Conservation (phyloP, 2,888 invertebrate genomes). For the Venusia cambrica region DNA sequence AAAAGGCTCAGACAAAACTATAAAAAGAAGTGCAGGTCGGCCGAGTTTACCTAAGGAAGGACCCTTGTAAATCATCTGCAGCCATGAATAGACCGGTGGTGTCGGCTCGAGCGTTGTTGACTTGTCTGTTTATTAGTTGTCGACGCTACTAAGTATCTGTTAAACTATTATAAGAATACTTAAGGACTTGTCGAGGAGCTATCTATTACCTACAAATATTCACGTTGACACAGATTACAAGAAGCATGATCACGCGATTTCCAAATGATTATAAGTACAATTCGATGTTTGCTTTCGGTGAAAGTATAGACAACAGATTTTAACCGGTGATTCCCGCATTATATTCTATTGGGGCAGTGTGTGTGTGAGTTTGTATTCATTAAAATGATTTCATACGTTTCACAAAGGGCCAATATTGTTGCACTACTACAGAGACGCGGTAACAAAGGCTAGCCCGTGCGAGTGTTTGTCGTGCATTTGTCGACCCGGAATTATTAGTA, state of each 20-base stretch:
- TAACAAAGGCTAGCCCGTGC: slow-evolving; percentile 75
- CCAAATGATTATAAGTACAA: slow-evolving; percentile 1
- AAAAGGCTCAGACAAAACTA: slow-evolving; percentile 73
- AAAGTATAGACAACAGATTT: slow-evolving; percentile 12
- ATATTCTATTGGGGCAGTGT: slow-evolving; percentile 20
- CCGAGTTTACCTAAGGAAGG: slow-evolving; percentile 78
- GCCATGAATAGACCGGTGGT: slow-evolving; percentile 70
- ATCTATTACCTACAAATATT: slow-evolving; percentile 35
- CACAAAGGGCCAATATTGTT: slow-evolving; percentile 68
- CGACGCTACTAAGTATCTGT: slow-evolving; percentile 70
- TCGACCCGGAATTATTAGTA: slow-evolving; percentile 79
- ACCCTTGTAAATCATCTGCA: slow-evolving; percentile 80
- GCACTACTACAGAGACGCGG: slow-evolving; percentile 67
- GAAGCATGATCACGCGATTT: neutral
- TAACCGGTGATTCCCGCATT: slow-evolving; percentile 23
- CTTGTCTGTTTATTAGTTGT: slow-evolving; percentile 76
- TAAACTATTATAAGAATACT: slow-evolving; percentile 65
- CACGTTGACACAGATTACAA: slow-evolving; percentile 10
- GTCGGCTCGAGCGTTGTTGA: slow-evolving; percentile 70
- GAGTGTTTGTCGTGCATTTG: slow-evolving; percentile 80
- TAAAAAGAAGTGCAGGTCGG: slow-evolving; percentile 76
- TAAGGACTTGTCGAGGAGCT: slow-evolving; percentile 41
- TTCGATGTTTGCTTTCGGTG: slow-evolving; percentile 4
- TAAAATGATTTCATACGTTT: slow-evolving; percentile 57
- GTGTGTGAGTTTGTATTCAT: slow-evolving; percentile 48